A percentile compares a stretch with the other conserved stretches of the same genome.
Conservation (phyloP, 2,113 vertebrate species). For the Dasyprocta punctata region DNA sequence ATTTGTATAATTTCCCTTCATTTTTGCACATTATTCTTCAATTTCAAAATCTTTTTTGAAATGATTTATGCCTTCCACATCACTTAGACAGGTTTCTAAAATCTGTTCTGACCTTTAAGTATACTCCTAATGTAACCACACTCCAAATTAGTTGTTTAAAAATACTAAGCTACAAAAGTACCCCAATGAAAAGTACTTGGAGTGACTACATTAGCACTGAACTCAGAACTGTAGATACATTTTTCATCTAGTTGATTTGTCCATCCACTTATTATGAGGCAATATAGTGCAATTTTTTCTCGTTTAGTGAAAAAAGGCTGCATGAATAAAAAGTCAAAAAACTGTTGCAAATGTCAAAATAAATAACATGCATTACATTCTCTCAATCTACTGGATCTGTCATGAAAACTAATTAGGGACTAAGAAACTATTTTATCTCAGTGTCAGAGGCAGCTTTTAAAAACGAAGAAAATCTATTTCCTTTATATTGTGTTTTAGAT, state of each 20-base stretch:
- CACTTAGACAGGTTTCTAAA: not conserved
- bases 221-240: not conserved
- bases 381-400: not conserved
- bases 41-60: not conserved
- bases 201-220: not conserved
- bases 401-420: constrained; percentile 9
- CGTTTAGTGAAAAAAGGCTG: not conserved
- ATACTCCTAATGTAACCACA: not conserved
- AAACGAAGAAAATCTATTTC: not conserved
- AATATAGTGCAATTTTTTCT: not conserved
- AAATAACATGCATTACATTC: not conserved
- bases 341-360: not conserved
- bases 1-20: not conserved
- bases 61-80: not conserved
- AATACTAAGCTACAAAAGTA: not conserved
- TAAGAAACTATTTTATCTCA: not conserved
- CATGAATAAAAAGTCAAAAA: not conserved
- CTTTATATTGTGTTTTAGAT: not conserved
- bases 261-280: not conserved
- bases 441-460: not conserved
- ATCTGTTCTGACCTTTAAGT: not conserved
- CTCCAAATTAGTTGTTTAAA: not conserved
- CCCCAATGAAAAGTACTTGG: not conserved
- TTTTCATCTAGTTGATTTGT: not conserved
- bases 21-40: not conserved